phyloP scores from a whole-genome alignment of 2,113 vertebrate genomes.

The Cebidichthys violaceus region DNA sequence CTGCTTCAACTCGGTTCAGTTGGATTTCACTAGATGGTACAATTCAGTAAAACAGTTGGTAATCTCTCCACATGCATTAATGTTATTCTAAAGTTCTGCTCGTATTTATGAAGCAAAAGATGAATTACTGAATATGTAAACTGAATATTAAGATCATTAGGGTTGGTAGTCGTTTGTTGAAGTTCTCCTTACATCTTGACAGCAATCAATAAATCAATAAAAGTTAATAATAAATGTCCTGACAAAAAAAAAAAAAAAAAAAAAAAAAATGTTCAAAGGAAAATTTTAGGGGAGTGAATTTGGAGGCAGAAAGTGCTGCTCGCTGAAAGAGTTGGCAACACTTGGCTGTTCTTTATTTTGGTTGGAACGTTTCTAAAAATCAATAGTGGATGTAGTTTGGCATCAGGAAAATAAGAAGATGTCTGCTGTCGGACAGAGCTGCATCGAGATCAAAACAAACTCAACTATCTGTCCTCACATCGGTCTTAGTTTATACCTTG shows the following conservation, averaged over 20 bases:
- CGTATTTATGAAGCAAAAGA: neutral
- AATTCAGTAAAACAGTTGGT: neutral
- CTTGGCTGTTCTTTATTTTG: no score
- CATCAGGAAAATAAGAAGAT: conserved; percentile 32
- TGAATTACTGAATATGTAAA: neutral
- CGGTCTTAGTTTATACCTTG: neutral
- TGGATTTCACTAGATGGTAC: neutral
- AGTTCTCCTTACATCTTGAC: no score
- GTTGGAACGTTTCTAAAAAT: no score
- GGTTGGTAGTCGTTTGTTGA: no score
- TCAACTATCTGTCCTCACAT: conserved; percentile 2
- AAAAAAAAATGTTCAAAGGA: no score
- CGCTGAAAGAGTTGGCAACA: no score
- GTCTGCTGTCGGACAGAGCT: conserved; percentile 42
- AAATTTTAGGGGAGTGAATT: no score
- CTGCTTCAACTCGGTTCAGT: neutral
- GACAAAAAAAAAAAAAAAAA: no score
- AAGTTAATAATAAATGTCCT: no score
- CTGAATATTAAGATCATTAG: neutral
- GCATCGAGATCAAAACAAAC: conserved; percentile 22
- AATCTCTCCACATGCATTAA: neutral
- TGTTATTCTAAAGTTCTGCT: neutral
- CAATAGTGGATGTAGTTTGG: conserved; percentile 15
- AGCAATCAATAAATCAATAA: no score
- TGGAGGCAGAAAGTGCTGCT: no score